Base-by-base conservation (phyloP, 2,888 invertebrate species). In the Acleris sparsana region DNA sequence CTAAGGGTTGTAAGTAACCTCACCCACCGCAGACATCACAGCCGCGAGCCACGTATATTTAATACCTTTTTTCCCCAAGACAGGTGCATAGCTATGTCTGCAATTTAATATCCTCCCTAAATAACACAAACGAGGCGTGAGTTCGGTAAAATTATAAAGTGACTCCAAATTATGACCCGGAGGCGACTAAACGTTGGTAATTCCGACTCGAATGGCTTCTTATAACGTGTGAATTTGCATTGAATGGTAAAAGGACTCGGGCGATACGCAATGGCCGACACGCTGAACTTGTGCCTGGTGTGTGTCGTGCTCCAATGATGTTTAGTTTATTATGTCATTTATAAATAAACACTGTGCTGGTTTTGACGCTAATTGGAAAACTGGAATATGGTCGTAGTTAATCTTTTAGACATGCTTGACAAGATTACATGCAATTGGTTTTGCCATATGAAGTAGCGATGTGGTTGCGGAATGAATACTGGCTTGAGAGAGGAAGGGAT, bases 181-280 rank as follows among this genome's bases (percentile, higher is more conserved):
- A 88, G 92, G 92, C 90, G 91, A 89, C 92, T 92, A 92, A 92
- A 92, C 87, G 92, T 86, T 84, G 86, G 87, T 92, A 92, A 92
- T 92, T 89, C 88, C 81, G 83, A 80, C 83, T 83, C 82, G 83
- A 80, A 85, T 84, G 85, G 87, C 86, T 89, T 90, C 89, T 90
- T 86, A 86, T 89, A 87, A 85, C 85, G 85, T 85, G 82, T 77
- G 82, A 85, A 92, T 92, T 92, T 92, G 92, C 92, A 92, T 92
- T 92, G 86, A 92, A 92, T 92, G 89, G 92, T 78, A 80, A n/a
- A 61, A 62, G 57, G 33, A 52, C 65, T 65, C 78, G 80, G 82
- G 82, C 84, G 83, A 82, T 82, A 80, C 33, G 33, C 33, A 33
- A 33, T 80, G 76, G 72, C 74, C 74, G 80, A 80, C 84, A 82